Conservation (phyloP, 2,113 vertebrate species). For the Donacobius atricapilla region DNA sequence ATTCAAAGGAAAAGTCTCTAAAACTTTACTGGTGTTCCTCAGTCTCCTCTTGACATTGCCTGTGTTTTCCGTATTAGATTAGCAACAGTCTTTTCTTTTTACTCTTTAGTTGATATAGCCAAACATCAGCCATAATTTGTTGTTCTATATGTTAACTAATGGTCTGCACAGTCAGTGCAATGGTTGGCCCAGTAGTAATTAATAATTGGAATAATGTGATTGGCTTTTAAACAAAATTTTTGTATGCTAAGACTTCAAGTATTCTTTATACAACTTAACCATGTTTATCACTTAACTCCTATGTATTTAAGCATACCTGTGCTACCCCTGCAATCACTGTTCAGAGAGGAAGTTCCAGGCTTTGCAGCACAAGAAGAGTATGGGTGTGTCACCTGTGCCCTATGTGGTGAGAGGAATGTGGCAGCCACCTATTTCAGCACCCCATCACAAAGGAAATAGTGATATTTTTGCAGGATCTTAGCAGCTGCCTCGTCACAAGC, state of each 20-base stretch:
- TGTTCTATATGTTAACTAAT: neutral
- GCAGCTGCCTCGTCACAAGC: neutral
- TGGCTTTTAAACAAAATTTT: neutral
- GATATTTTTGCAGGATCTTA: neutral
- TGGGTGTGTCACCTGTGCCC: neutral
- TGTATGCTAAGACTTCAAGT: neutral
- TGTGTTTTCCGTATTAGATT: neutral
- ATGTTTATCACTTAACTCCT: neutral
- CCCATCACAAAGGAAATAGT: neutral
- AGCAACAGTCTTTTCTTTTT: neutral
- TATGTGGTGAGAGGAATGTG: neutral
- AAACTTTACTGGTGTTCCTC: neutral
- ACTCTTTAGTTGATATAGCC: neutral
- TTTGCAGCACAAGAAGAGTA: neutral
- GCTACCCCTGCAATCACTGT: fast-evolving
- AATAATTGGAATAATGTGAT: neutral
- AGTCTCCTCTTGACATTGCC: neutral
- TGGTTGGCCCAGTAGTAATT: neutral
- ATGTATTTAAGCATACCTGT: neutral
- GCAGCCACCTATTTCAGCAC: neutral
- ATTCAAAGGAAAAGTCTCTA: neutral
- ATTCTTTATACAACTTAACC: neutral
- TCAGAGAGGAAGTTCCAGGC: neutral
- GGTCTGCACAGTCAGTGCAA: neutral
- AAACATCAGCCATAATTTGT: neutral